Base-by-base conservation (phyloP, 2,113 vertebrate species). In the Marmota flaviventris region DNA sequence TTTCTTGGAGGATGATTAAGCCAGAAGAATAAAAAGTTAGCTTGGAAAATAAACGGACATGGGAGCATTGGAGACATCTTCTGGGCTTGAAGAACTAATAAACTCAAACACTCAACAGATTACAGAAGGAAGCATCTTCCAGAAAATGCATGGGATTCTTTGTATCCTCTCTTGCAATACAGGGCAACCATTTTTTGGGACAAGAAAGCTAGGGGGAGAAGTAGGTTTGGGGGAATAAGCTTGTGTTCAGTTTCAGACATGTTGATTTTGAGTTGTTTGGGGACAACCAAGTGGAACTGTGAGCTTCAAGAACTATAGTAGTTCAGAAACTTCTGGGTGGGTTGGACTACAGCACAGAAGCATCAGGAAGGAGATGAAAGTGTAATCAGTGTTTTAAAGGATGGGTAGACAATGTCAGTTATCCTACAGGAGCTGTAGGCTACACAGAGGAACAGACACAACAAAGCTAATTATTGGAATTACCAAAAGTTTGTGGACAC, bases 401-500 rank as follows among this genome's bases (percentile, higher is more conserved):
- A 22, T 79, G 67, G 67, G 9, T 89, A 70, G 48, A 37, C n/a
- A 89, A 2, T 89, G 22, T 61, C 75, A 92, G 84, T 77, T 86
- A 75, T 42, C 75, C 69, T 51, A 37, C 5, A 51, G 18, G 34
- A 20, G 6, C 9, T 63, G 1, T 16, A 53, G 42, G 34, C 91
- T 56, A 93, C 29, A 67, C 20, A 85, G 51, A 96, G 58, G 5
- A 91, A 56, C 10, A 63, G 32, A 67, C 24, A 82, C 14, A 83
- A 34, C 22, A 29, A 70, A 81, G 70, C 86, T 94, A 65, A 76
- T 96, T 77, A 61, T 63, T 37, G 17, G 81, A 87, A 84, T 39
- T 58, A 70, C 73, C 56, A 89, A 45, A 86, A 84, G 37, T 91
- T 87, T 61, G 84, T 94, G 48, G 18, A 42, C 18, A 83, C 17